Percentiles rank a stretch among this genome's conserved stretches.
Evolutionary conservation across 1,140 invertebrate species (phyloP).

Genomic region (Hypsibius dujardini): DNA sequence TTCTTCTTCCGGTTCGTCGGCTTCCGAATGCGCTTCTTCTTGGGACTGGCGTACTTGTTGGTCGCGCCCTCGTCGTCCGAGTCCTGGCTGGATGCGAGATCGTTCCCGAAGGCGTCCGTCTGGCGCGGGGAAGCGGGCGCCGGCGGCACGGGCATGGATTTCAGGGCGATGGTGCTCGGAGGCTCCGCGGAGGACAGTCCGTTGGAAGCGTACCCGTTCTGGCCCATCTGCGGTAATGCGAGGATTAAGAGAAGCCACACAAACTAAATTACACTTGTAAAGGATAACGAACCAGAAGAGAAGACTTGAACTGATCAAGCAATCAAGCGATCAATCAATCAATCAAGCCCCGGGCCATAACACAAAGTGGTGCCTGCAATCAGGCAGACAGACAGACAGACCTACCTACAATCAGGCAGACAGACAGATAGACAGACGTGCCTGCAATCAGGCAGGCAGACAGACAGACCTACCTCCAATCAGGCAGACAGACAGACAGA

Average conservation of each 20-base stretch:
- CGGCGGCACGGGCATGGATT: neutral
- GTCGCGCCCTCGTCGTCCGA: conserved; percentile 7
- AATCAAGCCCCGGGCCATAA: too few relatives aligned
- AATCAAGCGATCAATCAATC: too few relatives aligned
- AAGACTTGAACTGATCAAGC: too few relatives aligned
- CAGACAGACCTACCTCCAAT: too few relatives aligned
- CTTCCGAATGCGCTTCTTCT: conserved; percentile 7
- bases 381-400: too few relatives aligned
- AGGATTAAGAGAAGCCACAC: neutral
- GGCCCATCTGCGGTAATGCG: neutral
- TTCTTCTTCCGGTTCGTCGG: neutral
- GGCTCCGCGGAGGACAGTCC: neutral
- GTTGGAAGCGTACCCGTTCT: conserved; percentile 1
- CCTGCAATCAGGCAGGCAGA: too few relatives aligned
- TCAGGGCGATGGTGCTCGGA: neutral
- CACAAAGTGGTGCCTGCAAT: too few relatives aligned
- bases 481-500: too few relatives aligned
- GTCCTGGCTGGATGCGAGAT: neutral
- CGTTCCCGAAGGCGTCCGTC: neutral
- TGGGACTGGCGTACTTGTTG: conserved; percentile 16
- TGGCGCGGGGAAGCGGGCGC: neutral
- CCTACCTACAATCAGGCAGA: too few relatives aligned
- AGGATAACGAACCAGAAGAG: too few relatives aligned
- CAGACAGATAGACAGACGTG: too few relatives aligned
- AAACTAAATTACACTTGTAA: too few relatives aligned